Evolutionary conservation across 2,888 invertebrate genomes (phyloP), one percentile per base, ranked within the genome.

Genomic region (Abrostola tripartita): DNA sequence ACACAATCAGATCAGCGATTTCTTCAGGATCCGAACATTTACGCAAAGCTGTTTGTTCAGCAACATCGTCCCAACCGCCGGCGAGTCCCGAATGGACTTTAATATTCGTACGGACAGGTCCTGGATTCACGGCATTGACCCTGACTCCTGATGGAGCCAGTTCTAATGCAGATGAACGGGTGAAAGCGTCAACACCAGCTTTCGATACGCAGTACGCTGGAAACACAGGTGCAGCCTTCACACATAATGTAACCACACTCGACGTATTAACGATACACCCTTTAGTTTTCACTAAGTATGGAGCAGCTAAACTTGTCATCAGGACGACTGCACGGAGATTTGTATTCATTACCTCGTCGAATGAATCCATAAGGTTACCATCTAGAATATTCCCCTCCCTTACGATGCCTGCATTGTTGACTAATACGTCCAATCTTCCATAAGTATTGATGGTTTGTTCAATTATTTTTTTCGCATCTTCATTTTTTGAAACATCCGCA

Each of bases 261-360:
- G 88, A 88, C 6, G 86, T 69, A 44, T 88, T 89, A 0, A 88
- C 72, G 5, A 89, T 80, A 38, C 84, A 85, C 0, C 89, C 90
- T 71, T 87, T 87, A 0, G 81, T 81, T 57, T 82, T 74, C 0
- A 81, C 54, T 6, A 90, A 57, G 60, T 87, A 69, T 0, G 86
- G 84, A 5, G 73, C 79, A 11, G 84, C 83, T n/a, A 86, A 52
- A 0, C 65, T 65, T 0, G 87, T 87, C 10, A 89, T 41, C 5
- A 79, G 54, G 6, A 61, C 50, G 0, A 56, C 55, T 10, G 61
- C 7, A 2, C 65, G 52, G 6, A 69, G 38, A 41, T 69, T 63
- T 0, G 40, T 44, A 14, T 69, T 60, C 40, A 65, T 42, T 6
- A 62, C n/a, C 36, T 60, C 60, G 36, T 69, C 65, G 37, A 67